Base-by-base conservation (phyloP, 1,140 invertebrate species). In the Pararge aegeria region DNA sequence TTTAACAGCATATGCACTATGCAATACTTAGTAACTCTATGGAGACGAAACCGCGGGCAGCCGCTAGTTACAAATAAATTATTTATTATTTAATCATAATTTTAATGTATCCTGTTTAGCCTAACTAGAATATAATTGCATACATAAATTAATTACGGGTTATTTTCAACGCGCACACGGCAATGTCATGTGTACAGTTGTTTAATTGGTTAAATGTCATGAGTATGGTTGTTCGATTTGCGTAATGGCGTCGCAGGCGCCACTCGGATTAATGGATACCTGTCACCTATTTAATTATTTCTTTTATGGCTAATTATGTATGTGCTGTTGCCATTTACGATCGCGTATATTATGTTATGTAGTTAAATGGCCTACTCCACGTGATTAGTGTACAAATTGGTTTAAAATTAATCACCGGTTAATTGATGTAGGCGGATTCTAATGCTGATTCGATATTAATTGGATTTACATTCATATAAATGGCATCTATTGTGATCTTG, bases 221-320 rank as follows among this genome's bases (percentile, higher is more conserved):
- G 46, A 49, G 46, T 16, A 29, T 16, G 46, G 46, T 49, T 16
- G 46, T 15, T 49, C 46, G 19, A 49, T 49, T 49, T 49, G 46
- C 46, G 20, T 49, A 49, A 27, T 49, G 46, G 21, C 46, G 10
- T 2, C 21, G 21, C 46, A 49, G 46, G 46, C 46, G 46, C 46
- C 46, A 49, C 21, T 15, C 10, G 21, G 46, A 49, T 49, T 49
- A 49, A 49, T 49, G 46, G 21, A n/a, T 49, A 49, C 46, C 46
- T 49, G 46, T 49, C 46, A 49, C 46, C 46, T 49, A 49, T 49
- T 49, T 49, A 24, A 49, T 49, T 49, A 49, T 49, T 49, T 49
- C 24, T 29, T 49, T 49, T 49, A 49, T 49, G 46, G 46, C 10
- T 49, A 49, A 49, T 49, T 49, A 49, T 49, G 46, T 27, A 49